Percentiles rank a stretch among this genome's conserved stretches.
phyloP scores from a whole-genome alignment of 1,140 invertebrate genomes.

The Leptinotarsa defecta region DNA sequence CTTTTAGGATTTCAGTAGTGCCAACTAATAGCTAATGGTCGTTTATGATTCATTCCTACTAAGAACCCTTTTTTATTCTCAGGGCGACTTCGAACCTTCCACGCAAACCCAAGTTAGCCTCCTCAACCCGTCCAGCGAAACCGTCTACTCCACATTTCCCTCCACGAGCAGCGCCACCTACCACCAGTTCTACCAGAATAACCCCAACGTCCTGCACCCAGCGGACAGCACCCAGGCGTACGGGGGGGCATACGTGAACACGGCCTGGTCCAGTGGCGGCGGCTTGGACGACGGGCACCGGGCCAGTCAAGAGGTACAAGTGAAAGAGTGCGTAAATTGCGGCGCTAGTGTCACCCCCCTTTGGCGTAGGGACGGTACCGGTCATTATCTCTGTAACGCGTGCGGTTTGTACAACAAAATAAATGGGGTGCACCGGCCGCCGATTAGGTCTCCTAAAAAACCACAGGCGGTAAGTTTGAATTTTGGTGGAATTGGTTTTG shows the following conservation, averaged over 20 bases:
- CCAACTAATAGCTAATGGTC: no score
- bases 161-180: conserved; percentile 26
- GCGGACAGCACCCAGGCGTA: conserved; percentile 36
- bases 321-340: conserved; percentile 89
- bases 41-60: no score
- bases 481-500: conserved; percentile 9
- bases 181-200: conserved; percentile 36
- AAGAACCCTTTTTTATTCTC: not conserved
- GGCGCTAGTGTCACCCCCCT: conserved; percentile 81
- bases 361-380: conserved; percentile 86
- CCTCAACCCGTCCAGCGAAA: conserved; percentile 21
- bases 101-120: conserved; percentile 20
- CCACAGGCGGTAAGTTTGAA: conserved; percentile 57
- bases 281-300: conserved; percentile 23
- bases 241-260: conserved; percentile 29
- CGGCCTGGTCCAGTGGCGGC: conserved; percentile 29
- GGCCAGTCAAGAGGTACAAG: conserved; percentile 59
- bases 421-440: conserved; percentile 84
- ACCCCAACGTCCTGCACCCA: conserved; percentile 36
- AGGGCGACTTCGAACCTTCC: conserved; percentile 18
- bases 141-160: conserved; percentile 24
- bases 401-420: conserved; percentile 84
- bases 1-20: no score
- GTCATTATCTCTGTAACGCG: conserved; percentile 89
- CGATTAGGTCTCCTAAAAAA: conserved; percentile 63